Evolutionary conservation across 2,113 vertebrate genomes (phyloP).

Genomic region (Crotophaga sulcirostris): DNA sequence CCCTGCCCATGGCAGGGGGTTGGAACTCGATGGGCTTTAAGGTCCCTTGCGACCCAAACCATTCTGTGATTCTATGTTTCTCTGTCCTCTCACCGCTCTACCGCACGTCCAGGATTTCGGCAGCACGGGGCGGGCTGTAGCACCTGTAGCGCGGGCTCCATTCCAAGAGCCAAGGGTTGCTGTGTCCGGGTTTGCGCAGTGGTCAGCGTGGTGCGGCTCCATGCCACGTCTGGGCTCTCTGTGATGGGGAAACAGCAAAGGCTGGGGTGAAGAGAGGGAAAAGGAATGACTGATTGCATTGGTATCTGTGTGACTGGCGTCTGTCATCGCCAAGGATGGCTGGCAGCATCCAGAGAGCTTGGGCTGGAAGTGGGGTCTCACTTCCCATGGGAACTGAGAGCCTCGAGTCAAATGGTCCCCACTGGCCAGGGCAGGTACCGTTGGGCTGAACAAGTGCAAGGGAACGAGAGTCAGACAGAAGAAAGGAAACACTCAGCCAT

Average conservation of each 20-base stretch:
- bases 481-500: neutral
- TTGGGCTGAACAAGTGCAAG: no score
- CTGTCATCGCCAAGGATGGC: accelerated
- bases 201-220: neutral
- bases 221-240: neutral
- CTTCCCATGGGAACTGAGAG: neutral
- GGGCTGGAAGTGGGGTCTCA: neutral
- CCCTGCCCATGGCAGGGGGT: no score
- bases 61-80: no score
- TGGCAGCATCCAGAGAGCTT: neutral
- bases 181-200: accelerated
- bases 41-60: no score
- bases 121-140: neutral
- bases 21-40: no score
- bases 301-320: neutral
- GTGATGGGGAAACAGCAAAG: neutral
- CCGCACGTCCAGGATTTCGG: accelerated
- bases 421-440: no score
- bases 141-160: accelerated
- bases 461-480: no score
- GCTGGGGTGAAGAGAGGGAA: neutral
- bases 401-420: accelerated
- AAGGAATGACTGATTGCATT: neutral
- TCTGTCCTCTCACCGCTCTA: neutral
- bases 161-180: neutral